Conservation (phyloP, 2,888 invertebrate genomes). For the Colostygia pectinataria region DNA sequence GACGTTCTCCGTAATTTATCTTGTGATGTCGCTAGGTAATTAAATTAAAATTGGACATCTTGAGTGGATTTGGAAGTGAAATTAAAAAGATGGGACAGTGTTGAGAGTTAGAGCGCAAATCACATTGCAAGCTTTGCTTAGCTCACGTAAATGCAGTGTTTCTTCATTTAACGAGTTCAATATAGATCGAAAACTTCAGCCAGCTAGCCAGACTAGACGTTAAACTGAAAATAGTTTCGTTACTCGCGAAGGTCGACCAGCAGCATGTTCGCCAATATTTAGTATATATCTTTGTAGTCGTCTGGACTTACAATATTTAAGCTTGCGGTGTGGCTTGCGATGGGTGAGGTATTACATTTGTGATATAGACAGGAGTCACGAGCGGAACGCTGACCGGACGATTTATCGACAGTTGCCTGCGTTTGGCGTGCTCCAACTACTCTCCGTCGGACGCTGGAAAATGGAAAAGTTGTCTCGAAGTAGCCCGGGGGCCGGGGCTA, state of each 20-base stretch:
- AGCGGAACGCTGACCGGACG: constrained; percentile 45
- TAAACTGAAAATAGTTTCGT: too few species aligned
- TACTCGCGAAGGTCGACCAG: too few species aligned
- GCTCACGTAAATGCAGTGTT: too few species aligned
- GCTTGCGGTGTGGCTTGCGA: too few species aligned
- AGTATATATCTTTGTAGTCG: too few species aligned
- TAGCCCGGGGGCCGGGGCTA: constrained; percentile 54
- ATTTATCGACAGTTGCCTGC: constrained; percentile 55
- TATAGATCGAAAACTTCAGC: too few species aligned
- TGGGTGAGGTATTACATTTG: constrained; percentile 18
- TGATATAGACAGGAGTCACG: constrained; percentile 34
- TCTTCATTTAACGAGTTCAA: too few species aligned
- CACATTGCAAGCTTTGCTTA: too few species aligned
- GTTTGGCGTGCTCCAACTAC: constrained; percentile 46
- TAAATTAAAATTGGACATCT: constrained; percentile 26
- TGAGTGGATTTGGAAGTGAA: constrained; percentile 1
- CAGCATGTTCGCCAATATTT: too few species aligned
- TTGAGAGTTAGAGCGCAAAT: too few species aligned
- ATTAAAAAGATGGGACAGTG: constrained; percentile 1
- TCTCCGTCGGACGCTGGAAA: constrained; percentile 47
- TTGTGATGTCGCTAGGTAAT: constrained; percentile 30
- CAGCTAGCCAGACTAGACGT: too few species aligned
- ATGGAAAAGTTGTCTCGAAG: constrained; percentile 61
- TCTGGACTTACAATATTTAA: too few species aligned
- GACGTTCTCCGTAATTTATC: constrained; percentile 36